phyloP scores from a whole-genome alignment of 2,113 vertebrate genomes.

The rat (Rattus norvegicus) region DNA sequence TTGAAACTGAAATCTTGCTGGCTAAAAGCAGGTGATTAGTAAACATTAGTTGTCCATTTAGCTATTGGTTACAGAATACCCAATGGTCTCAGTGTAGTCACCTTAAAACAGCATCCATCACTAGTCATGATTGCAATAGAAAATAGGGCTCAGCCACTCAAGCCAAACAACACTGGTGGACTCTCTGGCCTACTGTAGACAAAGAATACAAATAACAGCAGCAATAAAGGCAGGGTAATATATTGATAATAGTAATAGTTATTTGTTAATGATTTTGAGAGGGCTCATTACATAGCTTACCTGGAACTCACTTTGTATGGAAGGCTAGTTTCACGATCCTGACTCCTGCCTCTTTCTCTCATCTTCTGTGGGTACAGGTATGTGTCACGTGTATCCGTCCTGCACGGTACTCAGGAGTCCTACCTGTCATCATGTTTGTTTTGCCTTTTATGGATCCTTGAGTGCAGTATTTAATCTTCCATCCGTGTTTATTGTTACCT shows the following conservation, averaged over 20 bases:
- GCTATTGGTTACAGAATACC: background rate
- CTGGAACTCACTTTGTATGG: background rate
- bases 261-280: background rate
- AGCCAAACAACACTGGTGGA: background rate
- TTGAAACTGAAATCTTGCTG: background rate
- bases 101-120: background rate
- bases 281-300: background rate
- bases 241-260: background rate
- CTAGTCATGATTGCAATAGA: slow-evolving; percentile 9
- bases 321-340: background rate
- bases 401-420: background rate
- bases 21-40: background rate
- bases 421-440: background rate
- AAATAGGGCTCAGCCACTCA: background rate
- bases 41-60: background rate
- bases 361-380: background rate
- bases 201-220: background rate
- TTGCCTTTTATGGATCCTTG: background rate
- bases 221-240: background rate
- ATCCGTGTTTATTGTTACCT: background rate
- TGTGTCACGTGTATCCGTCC: too few species aligned
- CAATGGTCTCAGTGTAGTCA: background rate
- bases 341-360: background rate
- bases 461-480: background rate
- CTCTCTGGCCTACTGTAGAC: background rate